phyloP scores from a whole-genome alignment of 2,888 invertebrate species.

The Ametastegia equiseti region DNA sequence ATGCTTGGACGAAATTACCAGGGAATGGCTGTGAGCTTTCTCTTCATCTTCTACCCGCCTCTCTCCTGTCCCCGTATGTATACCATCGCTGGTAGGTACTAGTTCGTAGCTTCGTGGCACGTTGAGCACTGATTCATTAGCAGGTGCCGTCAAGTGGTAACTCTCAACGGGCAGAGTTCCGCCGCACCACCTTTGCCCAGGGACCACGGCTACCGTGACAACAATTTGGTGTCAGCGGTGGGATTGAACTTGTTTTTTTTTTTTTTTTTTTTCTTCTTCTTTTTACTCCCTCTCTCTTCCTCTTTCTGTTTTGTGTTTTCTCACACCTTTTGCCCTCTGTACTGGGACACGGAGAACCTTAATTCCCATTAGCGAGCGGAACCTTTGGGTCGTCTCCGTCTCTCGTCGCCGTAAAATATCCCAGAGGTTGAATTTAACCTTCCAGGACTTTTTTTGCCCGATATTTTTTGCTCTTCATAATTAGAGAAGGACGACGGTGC shows the following conservation, averaged over 20 bases:
- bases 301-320: neutral
- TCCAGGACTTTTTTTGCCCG: neutral
- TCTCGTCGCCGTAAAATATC: neutral
- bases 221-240: conserved; percentile 36
- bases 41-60: neutral
- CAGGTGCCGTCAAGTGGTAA: conserved; percentile 42
- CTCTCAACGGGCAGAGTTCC: conserved; percentile 28
- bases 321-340: neutral
- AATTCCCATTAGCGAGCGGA: conserved; percentile 21
- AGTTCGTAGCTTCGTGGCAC: conserved; percentile 11
- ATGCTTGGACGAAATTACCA: neutral
- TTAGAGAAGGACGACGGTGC: neutral
- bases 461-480: neutral
- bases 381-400: neutral
- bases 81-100: neutral
- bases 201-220: conserved; percentile 1
- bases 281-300: neutral
- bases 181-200: conserved; percentile 28
- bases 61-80: neutral
- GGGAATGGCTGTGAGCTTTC: conserved; percentile 13
- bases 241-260: conserved; percentile 20
- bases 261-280: neutral
- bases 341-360: neutral
- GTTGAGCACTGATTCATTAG: conserved; percentile 50
- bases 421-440: neutral